These are phyloP conservation scores for Oreamnos americanus DNA, from an alignment of 2,113 vertebrate species.

Conservation along the genomic window DNA sequence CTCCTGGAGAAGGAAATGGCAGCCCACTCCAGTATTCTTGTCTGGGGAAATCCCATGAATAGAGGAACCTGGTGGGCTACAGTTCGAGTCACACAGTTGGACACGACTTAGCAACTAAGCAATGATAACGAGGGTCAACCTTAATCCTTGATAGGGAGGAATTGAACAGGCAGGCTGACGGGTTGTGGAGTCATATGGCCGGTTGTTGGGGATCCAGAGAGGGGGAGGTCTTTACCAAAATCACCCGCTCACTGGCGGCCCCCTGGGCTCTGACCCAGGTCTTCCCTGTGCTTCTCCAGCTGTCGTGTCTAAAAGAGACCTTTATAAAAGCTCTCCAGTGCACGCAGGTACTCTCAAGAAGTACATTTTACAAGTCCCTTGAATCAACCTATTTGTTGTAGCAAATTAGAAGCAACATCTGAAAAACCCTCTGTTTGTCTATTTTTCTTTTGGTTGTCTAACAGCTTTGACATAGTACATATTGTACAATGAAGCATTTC, in stretches of 20 bases:
- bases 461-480: background rate
- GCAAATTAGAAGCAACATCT: conserved; percentile 16
- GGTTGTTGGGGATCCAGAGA: background rate
- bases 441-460: background rate
- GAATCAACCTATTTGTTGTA: background rate
- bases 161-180: background rate
- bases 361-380: background rate
- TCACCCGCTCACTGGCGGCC: background rate
- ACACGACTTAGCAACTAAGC: background rate
- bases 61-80: background rate
- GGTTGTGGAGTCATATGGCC: background rate
- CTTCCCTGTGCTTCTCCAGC: background rate
- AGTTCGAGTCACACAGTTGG: background rate
- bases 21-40: background rate
- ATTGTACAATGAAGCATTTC: background rate
- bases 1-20: background rate
- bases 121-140: background rate
- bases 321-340: background rate
- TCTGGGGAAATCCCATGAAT: background rate
- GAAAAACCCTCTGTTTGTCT: background rate
- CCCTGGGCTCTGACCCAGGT: background rate
- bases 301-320: background rate
- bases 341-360: background rate
- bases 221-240: background rate
- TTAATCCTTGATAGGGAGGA: background rate